phyloP scores from a whole-genome alignment of 2,797 vertebrate genomes.

The Harpagifer antarcticus region DNA sequence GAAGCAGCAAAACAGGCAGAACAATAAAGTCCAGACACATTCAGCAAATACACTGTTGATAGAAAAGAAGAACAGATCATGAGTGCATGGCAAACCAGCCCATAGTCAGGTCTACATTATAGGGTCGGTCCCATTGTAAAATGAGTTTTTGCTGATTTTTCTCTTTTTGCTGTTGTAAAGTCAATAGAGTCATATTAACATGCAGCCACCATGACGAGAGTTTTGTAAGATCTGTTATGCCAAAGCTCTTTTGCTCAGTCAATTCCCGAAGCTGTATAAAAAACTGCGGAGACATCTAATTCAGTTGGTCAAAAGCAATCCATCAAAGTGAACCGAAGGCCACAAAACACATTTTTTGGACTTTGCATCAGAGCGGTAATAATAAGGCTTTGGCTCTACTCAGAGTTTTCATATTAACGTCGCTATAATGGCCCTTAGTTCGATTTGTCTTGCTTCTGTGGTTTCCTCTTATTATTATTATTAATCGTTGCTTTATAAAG shows the following conservation, averaged over 20 bases:
- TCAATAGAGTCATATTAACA: constrained; percentile 48
- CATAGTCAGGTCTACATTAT: constrained; percentile 26
- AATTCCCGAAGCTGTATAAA: constrained; percentile 20
- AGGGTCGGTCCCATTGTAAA: constrained; percentile 19
- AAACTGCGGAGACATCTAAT: constrained; percentile 42
- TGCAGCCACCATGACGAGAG: constrained; percentile 26
- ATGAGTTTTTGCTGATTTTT: constrained; percentile 49
- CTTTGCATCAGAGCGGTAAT: constrained; percentile 30
- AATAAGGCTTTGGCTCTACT: constrained; percentile 22
- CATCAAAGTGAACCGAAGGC: constrained; percentile 46
- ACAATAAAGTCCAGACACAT: constrained; percentile 43
- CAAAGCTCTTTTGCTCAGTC: constrained; percentile 35
- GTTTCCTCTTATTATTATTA: constrained; percentile 21
- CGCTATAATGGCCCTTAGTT: background rate
- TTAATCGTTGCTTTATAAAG: constrained; percentile 7
- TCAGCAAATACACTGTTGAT: constrained; percentile 25
- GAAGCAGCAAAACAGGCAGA: constrained; percentile 53
- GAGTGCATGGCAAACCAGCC: constrained; percentile 3
- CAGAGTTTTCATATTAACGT: constrained; percentile 20
- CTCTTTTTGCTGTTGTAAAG: constrained; percentile 28
- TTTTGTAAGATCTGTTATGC: constrained; percentile 30
- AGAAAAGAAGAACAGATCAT: constrained; percentile 23
- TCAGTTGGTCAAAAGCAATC: constrained; percentile 54
- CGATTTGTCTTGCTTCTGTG: background rate
- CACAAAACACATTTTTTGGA: constrained; percentile 36